These are phyloP conservation scores for Bathynomus jamesi DNA, from an alignment of 1,140 invertebrate species.

Conservation along the genomic window DNA sequence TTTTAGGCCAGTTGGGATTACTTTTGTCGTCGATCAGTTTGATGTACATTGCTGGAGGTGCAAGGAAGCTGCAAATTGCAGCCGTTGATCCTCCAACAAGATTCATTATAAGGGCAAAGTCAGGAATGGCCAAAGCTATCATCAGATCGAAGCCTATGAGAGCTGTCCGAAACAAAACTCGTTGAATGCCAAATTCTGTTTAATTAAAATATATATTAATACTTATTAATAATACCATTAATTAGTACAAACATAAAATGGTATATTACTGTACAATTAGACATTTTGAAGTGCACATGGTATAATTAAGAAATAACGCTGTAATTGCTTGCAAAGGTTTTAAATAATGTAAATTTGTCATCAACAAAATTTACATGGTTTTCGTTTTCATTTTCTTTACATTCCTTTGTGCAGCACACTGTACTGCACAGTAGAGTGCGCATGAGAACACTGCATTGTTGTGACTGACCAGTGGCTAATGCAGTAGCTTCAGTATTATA, in stretches of 20 bases:
- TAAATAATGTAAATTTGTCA: no score
- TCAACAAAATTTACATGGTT: no score
- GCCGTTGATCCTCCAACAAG: constrained; percentile 78
- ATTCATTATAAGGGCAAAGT: constrained; percentile 80
- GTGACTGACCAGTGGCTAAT: no score
- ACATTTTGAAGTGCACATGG: no score
- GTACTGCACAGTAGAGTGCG: no score
- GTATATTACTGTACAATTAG: no score
- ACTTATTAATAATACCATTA: background rate
- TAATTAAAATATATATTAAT: background rate
- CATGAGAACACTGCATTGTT: no score
- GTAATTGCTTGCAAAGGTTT: no score
- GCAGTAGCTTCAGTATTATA: no score
- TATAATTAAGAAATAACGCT: no score
- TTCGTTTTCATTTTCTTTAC: no score
- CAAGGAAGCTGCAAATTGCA: constrained; percentile 69
- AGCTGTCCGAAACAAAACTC: constrained; percentile 62
- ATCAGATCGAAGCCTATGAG: constrained; percentile 64
- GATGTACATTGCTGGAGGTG: constrained; percentile 76
- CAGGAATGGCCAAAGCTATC: constrained; percentile 69
- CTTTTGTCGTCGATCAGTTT: constrained; percentile 43
- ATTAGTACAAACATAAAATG: background rate
- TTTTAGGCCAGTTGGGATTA: constrained; percentile 10
- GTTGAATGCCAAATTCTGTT: constrained; percentile 66
- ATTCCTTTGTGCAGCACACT: no score